These are phyloP conservation scores for Lysiphlebus fabarum DNA, from an alignment of 1,140 invertebrate species.

Conservation along the genomic window DNA sequence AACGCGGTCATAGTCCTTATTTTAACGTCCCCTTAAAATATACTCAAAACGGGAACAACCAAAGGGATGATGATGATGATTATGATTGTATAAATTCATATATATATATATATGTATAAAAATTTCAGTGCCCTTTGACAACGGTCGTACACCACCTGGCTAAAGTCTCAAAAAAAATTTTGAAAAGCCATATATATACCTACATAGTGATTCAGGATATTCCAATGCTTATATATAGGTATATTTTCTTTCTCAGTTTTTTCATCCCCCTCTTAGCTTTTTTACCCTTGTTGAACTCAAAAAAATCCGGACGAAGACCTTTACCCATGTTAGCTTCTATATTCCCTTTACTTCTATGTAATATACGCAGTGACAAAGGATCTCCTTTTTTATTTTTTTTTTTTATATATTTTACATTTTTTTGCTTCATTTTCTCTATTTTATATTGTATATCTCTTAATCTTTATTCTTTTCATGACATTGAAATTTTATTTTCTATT, in stretches of 20 bases:
- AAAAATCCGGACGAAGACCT: no score
- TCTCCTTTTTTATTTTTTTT: neutral
- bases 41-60: neutral
- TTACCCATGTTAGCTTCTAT: neutral
- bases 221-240: no score
- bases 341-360: conserved; percentile 5
- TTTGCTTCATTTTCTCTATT: conserved; percentile 21
- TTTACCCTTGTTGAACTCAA: no score
- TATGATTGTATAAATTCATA: conserved; percentile 1
- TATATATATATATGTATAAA: conserved; percentile 2
- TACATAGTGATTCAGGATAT: no score
- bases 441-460: conserved; percentile 34
- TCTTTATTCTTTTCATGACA: no score
- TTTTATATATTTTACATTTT: conserved; percentile 7
- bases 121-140: conserved; percentile 14
- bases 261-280: no score
- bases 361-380: no score
- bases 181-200: conserved; percentile 5
- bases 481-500: no score
- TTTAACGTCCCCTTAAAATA: no score
- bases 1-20: no score
- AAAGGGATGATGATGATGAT: conserved; percentile 17
- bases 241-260: no score
- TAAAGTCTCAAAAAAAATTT: conserved; percentile 19
- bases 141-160: conserved; percentile 53